phyloP scores from a whole-genome alignment of 2,797 vertebrate genomes.

The Pampus argenteus region DNA sequence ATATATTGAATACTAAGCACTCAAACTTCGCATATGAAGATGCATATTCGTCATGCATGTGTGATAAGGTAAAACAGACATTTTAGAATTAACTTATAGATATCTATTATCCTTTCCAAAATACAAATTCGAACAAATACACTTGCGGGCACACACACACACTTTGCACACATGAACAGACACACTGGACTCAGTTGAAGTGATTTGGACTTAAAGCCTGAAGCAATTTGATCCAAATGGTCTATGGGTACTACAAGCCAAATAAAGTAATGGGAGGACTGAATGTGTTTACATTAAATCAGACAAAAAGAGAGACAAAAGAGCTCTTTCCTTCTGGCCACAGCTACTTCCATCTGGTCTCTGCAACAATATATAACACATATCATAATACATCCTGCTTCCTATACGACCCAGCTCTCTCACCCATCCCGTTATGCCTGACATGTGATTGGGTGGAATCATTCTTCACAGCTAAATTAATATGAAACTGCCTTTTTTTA shows the following conservation, averaged over 20 bases:
- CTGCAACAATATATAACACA: conserved; percentile 43
- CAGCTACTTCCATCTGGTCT: conserved; percentile 41
- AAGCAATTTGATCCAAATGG: conserved; percentile 68
- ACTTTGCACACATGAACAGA: conserved; percentile 40
- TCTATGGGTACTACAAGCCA: conserved; percentile 44
- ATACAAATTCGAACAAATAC: not conserved
- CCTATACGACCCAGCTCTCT: conserved; percentile 6
- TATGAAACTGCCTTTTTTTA: conserved; percentile 24
- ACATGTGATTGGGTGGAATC: conserved; percentile 15
- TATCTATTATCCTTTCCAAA: not conserved
- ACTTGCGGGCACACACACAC: not conserved
- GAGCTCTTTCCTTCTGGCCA: conserved; percentile 43
- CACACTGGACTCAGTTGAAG: conserved; percentile 20
- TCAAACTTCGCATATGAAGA: conserved; percentile 45
- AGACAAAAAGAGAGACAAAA: conserved; percentile 56
- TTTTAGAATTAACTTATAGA: not conserved
- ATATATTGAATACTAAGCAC: conserved; percentile 29
- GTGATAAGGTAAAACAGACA: not conserved
- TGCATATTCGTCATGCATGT: conserved; percentile 4
- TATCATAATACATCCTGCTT: conserved; percentile 11
- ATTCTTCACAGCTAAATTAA: conserved; percentile 21
- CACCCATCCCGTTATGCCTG: conserved; percentile 17
- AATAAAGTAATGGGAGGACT: conserved; percentile 33
- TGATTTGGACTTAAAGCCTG: conserved; percentile 57
- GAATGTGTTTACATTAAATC: conserved; percentile 51